Conservation (phyloP, 1,140 invertebrate species). For the Ylistrum balloti region DNA sequence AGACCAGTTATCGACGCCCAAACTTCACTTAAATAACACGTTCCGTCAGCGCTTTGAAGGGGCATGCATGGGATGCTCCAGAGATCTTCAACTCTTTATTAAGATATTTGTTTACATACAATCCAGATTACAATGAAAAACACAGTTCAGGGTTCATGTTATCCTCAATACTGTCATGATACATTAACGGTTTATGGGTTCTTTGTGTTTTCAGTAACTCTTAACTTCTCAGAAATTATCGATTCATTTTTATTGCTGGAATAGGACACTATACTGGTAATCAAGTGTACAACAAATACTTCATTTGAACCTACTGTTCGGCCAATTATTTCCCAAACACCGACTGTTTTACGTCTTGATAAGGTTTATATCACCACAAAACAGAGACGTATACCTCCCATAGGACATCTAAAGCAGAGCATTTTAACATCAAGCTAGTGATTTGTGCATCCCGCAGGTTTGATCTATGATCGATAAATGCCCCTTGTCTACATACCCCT, state of each 20-base stretch:
- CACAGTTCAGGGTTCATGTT: not conserved
- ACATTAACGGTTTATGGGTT: not conserved
- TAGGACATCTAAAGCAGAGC: not conserved
- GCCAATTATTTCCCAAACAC: conserved; percentile 6
- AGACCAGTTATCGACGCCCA: too few species aligned
- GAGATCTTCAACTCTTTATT: too few species aligned
- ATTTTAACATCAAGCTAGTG: not conserved
- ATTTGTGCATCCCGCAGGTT: not conserved
- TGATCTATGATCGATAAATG: not conserved
- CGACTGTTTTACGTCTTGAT: conserved; percentile 4
- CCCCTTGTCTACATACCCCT: not conserved
- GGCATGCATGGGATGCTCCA: too few species aligned
- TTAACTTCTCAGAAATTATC: not conserved
- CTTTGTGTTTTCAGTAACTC: not conserved
- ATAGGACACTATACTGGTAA: not conserved
- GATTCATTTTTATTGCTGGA: not conserved
- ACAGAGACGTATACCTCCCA: not conserved
- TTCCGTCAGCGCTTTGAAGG: too few species aligned
- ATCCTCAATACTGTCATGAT: not conserved
- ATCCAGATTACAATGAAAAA: not conserved
- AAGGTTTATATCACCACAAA: conserved; percentile 6
- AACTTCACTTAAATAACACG: too few species aligned
- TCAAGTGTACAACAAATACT: conserved; percentile 12
- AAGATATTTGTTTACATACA: not conserved
- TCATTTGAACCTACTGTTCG: conserved; percentile 14